Percentiles rank a stretch among this genome's conserved stretches.
Evolutionary conservation across 2,888 invertebrate species (phyloP).

Genomic region (Plebejus anna): DNA sequence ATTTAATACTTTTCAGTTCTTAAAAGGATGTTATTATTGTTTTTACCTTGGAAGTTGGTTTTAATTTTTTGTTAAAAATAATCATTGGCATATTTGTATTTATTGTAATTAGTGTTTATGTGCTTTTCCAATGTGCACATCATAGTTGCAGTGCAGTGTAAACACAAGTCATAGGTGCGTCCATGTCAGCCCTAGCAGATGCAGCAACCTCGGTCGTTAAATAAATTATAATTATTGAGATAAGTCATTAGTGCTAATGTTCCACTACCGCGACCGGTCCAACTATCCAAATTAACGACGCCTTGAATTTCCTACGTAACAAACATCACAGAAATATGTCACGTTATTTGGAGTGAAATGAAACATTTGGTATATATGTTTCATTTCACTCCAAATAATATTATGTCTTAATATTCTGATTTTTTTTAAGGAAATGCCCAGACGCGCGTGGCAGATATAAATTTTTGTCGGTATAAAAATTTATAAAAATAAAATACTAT

Average conservation of each 20-base stretch:
- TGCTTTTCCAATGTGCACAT: background rate
- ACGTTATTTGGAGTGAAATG: background rate
- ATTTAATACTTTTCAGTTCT: too few species aligned
- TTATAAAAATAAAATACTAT: too few species aligned
- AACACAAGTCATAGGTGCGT: background rate
- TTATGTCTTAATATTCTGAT: background rate
- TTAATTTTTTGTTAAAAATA: too few species aligned
- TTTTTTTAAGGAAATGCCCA: background rate
- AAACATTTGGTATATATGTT: background rate
- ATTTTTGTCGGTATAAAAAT: too few species aligned
- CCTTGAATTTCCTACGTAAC: background rate
- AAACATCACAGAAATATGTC: slow-evolving; percentile 1
- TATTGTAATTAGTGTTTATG: background rate
- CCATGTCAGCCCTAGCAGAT: slow-evolving; percentile 11
- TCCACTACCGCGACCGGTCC: background rate
- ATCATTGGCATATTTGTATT: too few species aligned
- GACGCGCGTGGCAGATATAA: too few species aligned
- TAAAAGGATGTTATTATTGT: too few species aligned
- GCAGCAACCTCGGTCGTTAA: slow-evolving; percentile 3
- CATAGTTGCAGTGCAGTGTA: too few species aligned
- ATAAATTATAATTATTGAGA: slow-evolving; percentile 8
- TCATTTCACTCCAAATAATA: too few species aligned
- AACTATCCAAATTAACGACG: background rate
- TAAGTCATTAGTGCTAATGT: slow-evolving; percentile 6
- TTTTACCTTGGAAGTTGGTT: too few species aligned